Evolutionary conservation across 1,140 invertebrate genomes (phyloP), one percentile per base, ranked within the genome.

Genomic region (Metaphire vulgaris): DNA sequence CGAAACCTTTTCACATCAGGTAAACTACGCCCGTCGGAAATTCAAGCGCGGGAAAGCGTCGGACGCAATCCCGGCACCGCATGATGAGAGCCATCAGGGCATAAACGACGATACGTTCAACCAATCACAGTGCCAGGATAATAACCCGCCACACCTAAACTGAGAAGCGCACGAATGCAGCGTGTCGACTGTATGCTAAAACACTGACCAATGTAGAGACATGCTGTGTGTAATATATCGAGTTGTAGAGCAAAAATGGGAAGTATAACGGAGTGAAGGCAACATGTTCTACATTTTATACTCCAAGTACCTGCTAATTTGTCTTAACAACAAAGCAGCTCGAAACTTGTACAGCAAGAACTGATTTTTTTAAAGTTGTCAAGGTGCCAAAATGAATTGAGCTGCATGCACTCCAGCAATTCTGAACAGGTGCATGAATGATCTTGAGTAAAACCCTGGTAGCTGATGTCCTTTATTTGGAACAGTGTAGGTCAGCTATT

Each of bases 1-100:
- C 34, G 72, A 73, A 41, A 73, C 72, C 33, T 73, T 73, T 73
- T 73, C 72, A 33, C 72, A 73, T 41, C 72, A 73, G 34, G 72
- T 73, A 31, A 73, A 73, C 72, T 73, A 73, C 21, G 72, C 72
- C 72, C 32, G 72, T 21, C 72, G 72, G 41, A 73, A 73, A 34
- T 73, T 73, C 41, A 73, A 73, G 41, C 32, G 72, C 28, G 72
- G 72, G 14, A 73, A 73, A 64, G 28, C 31, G 2, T 31, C 33
- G 1, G 72, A 73, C 72, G 41, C n/a, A 21, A 71, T 56, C 41
- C 41, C 41, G 41, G 41, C 41, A 21, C 41, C 41, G 21, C 41
- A 56, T 21, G 41, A 56, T 56, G 41, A 56, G 21, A 56, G 41
- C 41, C 41, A 56, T 56, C 41, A 56, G 41, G 41, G 41, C 41